Percentiles rank a stretch among this genome's conserved stretches.
Evolutionary conservation across 2,797 vertebrate species (phyloP).

Genomic region (Carduelis carduelis): DNA sequence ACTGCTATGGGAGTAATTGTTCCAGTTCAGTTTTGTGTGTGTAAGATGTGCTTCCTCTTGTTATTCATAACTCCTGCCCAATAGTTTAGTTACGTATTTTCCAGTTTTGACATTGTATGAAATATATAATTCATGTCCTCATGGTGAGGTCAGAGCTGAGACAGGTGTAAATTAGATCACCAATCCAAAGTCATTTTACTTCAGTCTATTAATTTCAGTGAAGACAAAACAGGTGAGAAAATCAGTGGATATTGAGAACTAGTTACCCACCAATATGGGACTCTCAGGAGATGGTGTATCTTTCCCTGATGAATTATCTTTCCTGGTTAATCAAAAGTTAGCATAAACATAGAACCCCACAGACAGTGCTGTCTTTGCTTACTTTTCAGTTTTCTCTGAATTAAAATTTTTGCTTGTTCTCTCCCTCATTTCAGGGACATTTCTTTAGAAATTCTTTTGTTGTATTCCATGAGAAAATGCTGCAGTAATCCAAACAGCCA

Average conservation of each 20-base stretch:
- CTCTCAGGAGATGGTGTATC: neutral
- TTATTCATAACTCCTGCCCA: neutral
- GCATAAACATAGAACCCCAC: neutral
- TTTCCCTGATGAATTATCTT: neutral
- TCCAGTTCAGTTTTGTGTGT: neutral
- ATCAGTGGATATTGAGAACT: slow-evolving; percentile 20
- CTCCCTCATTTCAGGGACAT: neutral
- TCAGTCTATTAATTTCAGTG: slow-evolving; percentile 12
- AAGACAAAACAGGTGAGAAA: slow-evolving; percentile 15
- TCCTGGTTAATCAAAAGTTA: neutral
- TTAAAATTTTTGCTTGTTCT: neutral
- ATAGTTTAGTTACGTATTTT: neutral
- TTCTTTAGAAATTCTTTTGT: neutral
- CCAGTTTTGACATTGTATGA: neutral
- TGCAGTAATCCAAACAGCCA: neutral
- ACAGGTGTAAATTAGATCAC: neutral
- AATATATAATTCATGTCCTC: neutral
- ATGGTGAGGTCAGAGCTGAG: neutral
- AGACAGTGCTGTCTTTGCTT: neutral
- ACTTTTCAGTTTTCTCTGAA: neutral
- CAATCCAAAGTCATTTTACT: neutral
- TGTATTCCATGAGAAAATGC: neutral
- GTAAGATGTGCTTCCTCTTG: neutral
- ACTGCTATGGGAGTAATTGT: neutral
- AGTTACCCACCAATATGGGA: neutral